phyloP scores from a whole-genome alignment of 1,140 invertebrate species.

The Drosophila kikkawai region DNA sequence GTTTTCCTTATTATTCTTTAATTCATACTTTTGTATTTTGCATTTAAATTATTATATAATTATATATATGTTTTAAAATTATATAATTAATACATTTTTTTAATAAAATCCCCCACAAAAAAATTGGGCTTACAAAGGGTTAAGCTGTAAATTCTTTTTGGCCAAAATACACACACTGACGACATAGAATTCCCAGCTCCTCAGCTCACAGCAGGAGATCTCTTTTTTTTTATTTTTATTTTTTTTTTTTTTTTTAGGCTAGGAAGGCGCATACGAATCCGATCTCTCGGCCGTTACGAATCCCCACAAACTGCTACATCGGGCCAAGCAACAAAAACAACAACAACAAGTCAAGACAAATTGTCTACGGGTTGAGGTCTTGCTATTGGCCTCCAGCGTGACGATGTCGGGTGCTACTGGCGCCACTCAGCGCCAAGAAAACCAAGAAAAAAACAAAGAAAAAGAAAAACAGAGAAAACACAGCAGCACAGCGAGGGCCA shows the following conservation, averaged over 20 bases:
- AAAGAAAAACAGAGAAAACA: conserved; percentile 14
- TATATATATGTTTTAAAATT: too few species aligned
- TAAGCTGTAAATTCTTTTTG: not conserved
- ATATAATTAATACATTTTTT: not conserved
- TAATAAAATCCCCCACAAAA: fast-evolving
- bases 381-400: conserved; percentile 81
- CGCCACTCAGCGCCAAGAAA: conserved; percentile 70
- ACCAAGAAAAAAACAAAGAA: conserved; percentile 55
- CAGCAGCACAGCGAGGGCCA: conserved; percentile 8
- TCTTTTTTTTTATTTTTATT: not conserved
- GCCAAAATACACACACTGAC: conserved; percentile 1
- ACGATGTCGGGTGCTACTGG: conserved; percentile 68
- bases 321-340: conserved; percentile 18
- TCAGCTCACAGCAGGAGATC: conserved; percentile 33
- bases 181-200: not conserved
- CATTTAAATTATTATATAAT: too few species aligned
- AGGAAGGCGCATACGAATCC: conserved; percentile 9
- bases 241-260: not conserved
- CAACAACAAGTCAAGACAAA: conserved; percentile 72
- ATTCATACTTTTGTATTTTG: too few species aligned
- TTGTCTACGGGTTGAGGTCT: conserved; percentile 81
- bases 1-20: too few species aligned
- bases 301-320: conserved; percentile 23
- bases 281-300: conserved; percentile 40
- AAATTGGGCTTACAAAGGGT: not conserved